A percentile compares a stretch with the other conserved stretches of the same genome.
phyloP scores from a whole-genome alignment of 2,888 invertebrate genomes.

The Diabrotica balteata region DNA sequence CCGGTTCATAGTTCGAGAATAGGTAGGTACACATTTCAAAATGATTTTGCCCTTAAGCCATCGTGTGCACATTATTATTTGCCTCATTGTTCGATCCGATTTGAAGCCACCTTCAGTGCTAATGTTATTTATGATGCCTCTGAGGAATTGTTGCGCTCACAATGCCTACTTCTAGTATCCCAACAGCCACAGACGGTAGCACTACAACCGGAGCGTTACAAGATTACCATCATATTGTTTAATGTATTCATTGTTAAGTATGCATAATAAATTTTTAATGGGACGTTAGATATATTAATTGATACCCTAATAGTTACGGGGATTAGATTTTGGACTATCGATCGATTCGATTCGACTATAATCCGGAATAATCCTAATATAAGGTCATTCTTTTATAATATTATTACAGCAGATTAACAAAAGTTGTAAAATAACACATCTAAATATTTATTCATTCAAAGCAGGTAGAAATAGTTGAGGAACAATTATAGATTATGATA shows the following conservation, averaged over 20 bases:
- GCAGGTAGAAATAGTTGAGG: too few species aligned
- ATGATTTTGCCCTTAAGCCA: slow-evolving; percentile 30
- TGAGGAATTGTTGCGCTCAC: slow-evolving; percentile 45
- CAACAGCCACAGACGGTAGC: slow-evolving; percentile 40
- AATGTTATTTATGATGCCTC: slow-evolving; percentile 49
- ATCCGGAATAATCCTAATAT: too few species aligned
- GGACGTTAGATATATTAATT: slow-evolving; percentile 14
- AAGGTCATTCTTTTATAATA: too few species aligned
- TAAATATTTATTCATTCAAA: too few species aligned
- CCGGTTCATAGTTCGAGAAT: background rate
- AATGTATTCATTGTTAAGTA: slow-evolving; percentile 35
- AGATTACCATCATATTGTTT: slow-evolving; percentile 36
- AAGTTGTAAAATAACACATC: too few species aligned
- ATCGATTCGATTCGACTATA: background rate
- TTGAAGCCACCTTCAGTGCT: slow-evolving; percentile 35
- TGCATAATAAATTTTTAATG: slow-evolving; percentile 32
- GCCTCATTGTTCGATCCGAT: slow-evolving; percentile 30
- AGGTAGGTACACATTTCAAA: slow-evolving; percentile 14
- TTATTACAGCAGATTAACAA: too few species aligned
- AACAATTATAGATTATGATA: too few species aligned
- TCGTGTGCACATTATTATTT: slow-evolving; percentile 39
- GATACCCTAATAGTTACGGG: slow-evolving; percentile 12
- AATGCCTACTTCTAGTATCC: slow-evolving; percentile 21
- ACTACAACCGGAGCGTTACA: slow-evolving; percentile 41
- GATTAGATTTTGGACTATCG: background rate